Conservation (phyloP, 2,888 invertebrate species). For the Euphydryas editha region DNA sequence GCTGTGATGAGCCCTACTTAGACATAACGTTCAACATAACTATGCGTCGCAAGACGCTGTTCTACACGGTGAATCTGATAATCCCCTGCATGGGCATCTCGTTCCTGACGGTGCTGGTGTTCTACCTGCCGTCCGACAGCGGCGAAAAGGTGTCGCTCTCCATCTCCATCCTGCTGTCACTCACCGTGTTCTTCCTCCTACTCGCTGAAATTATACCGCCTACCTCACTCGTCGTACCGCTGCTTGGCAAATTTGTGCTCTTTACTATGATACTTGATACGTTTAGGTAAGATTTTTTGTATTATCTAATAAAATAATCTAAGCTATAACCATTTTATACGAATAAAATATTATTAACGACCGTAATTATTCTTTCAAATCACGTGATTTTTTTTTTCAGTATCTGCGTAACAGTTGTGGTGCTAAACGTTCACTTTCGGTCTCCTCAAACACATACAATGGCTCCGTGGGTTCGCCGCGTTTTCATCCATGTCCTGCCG, state of each 20-base stretch:
- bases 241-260: conserved; percentile 96
- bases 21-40: conserved; percentile 99
- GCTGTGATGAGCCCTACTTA: conserved; percentile 98
- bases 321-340: background rate
- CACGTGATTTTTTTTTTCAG: conserved; percentile 65
- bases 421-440: conserved; percentile 98
- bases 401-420: conserved; percentile 97
- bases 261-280: conserved; percentile 98
- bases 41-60: conserved; percentile 96
- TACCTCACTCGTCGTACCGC: conserved; percentile 95
- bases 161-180: conserved; percentile 96
- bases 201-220: conserved; percentile 86
- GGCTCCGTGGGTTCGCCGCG: conserved; percentile 97
- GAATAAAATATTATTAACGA: background rate
- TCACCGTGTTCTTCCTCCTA: conserved; percentile 98
- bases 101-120: conserved; percentile 97
- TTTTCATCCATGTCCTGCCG: conserved; percentile 98
- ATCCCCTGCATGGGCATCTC: conserved; percentile 99
- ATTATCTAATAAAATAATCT: background rate
- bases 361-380: background rate
- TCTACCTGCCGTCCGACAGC: conserved; percentile 98
- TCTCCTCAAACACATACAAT: conserved; percentile 99
- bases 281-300: conserved; percentile 87
- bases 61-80: conserved; percentile 98
- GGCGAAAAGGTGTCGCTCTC: conserved; percentile 99